phyloP scores from a whole-genome alignment of 2,888 invertebrate genomes.

The Prosopocoilus inquinatus region DNA sequence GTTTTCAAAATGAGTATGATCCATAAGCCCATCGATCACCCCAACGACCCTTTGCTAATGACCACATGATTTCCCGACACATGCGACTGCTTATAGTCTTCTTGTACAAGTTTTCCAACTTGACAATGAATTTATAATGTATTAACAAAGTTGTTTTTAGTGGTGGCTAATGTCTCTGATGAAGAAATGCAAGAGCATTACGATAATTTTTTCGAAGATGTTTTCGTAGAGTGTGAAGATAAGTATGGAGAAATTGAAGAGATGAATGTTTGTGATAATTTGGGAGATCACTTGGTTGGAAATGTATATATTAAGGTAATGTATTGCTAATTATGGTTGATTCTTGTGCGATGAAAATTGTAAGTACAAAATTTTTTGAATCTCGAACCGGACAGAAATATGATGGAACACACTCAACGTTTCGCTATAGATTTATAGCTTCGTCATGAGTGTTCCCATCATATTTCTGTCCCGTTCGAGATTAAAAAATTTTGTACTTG shows the following conservation, averaged over 20 bases:
- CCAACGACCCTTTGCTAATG: too few species aligned
- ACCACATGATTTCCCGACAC: too few species aligned
- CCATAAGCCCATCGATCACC: neutral
- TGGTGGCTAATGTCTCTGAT: slow-evolving; percentile 92
- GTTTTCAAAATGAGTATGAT: neutral
- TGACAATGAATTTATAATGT: neutral
- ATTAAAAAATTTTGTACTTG: too few species aligned
- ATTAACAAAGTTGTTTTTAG: slow-evolving; percentile 46
- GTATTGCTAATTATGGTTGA: neutral
- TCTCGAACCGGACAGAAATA: too few species aligned
- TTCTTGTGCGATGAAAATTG: too few species aligned
- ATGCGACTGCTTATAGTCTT: too few species aligned
- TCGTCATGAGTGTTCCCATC: too few species aligned
- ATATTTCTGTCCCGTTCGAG: too few species aligned
- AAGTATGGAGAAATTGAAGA: slow-evolving; percentile 99
- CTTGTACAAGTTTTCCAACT: too few species aligned
- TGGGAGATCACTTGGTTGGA: slow-evolving; percentile 97
- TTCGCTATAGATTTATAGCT: too few species aligned
- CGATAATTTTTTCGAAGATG: slow-evolving; percentile 99
- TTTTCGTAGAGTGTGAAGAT: slow-evolving; percentile 97
- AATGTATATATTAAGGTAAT: slow-evolving; percentile 96
- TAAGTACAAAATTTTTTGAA: too few species aligned
- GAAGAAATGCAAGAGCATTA: slow-evolving; percentile 99
- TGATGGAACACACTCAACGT: too few species aligned
- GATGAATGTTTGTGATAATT: slow-evolving; percentile 99